Evolutionary conservation across 2,888 invertebrate species (phyloP).

Genomic region (Eustalomyia histrio): DNA sequence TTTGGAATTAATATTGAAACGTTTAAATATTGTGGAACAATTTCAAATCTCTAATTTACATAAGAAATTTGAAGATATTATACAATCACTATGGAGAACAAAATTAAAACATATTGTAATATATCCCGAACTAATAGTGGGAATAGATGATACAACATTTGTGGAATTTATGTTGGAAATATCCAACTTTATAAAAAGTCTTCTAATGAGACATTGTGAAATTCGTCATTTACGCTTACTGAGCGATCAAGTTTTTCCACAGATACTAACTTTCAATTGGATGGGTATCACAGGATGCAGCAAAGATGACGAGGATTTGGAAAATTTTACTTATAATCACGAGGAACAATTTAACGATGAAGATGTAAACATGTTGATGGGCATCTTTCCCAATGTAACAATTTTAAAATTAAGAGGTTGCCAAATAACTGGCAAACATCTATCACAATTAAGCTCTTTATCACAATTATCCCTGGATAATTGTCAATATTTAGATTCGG

Average conservation of each 20-base stretch:
- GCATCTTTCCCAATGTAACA: constrained; percentile 69
- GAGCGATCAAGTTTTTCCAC: constrained; percentile 60
- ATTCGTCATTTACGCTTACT: constrained; percentile 68
- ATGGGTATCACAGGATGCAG: constrained; percentile 30
- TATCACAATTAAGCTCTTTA: constrained; percentile 67
- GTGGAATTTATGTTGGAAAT: constrained; percentile 68
- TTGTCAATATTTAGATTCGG: constrained; percentile 72
- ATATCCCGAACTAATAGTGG: constrained; percentile 67
- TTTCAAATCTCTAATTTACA: constrained; percentile 70
- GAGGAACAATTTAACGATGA: constrained; percentile 70
- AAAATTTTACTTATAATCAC: constrained; percentile 23
- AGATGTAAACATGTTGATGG: constrained; percentile 69
- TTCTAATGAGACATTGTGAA: constrained; percentile 69
- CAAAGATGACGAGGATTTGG: constrained; percentile 37
- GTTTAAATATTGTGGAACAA: constrained; percentile 70
- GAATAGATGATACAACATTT: constrained; percentile 65
- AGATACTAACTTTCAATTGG: constrained; percentile 69
- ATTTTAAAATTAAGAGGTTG: constrained; percentile 70
- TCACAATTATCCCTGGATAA: constrained; percentile 69
- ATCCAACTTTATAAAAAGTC: constrained; percentile 67
- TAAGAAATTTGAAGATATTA: constrained; percentile 69
- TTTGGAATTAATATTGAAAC: constrained; percentile 69
- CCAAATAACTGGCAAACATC: constrained; percentile 70
- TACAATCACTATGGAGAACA: constrained; percentile 69
- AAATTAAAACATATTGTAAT: constrained; percentile 68